phyloP scores from a whole-genome alignment of 2,797 vertebrate species.

The Pelochelys cantorii region DNA sequence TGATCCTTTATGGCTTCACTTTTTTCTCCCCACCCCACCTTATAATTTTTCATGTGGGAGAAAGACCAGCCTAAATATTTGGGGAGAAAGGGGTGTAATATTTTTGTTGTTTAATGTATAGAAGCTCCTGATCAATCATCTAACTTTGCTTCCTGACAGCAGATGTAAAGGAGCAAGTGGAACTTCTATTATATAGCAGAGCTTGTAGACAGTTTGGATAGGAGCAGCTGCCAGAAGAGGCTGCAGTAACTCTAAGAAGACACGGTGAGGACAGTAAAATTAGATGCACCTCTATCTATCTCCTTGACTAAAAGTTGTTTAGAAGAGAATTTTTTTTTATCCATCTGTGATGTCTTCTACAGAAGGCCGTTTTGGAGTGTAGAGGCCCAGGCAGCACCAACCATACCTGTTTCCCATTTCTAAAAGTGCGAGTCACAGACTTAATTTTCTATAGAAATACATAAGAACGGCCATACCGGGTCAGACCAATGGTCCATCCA shows the following conservation, averaged over 20 bases:
- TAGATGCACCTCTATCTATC: background rate
- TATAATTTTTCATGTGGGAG: background rate
- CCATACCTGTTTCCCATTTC: slow-evolving; percentile 25
- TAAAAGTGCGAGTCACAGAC: slow-evolving; percentile 14
- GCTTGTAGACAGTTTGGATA: background rate
- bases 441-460: slow-evolving; percentile 6
- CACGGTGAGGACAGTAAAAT: background rate
- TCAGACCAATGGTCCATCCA: no score
- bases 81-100: background rate
- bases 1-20: background rate
- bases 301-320: background rate
- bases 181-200: background rate
- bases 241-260: background rate
- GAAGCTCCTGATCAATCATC: background rate
- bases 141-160: background rate
- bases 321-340: background rate
- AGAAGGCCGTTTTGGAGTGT: background rate
- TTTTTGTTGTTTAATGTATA: background rate
- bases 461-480: no score
- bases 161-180: background rate
- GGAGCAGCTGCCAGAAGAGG: background rate
- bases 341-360: background rate
- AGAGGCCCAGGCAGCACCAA: background rate
- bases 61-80: background rate
- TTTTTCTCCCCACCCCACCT: background rate